Conservation (phyloP, 1,140 invertebrate species). For the Pachypsylla venusta region DNA sequence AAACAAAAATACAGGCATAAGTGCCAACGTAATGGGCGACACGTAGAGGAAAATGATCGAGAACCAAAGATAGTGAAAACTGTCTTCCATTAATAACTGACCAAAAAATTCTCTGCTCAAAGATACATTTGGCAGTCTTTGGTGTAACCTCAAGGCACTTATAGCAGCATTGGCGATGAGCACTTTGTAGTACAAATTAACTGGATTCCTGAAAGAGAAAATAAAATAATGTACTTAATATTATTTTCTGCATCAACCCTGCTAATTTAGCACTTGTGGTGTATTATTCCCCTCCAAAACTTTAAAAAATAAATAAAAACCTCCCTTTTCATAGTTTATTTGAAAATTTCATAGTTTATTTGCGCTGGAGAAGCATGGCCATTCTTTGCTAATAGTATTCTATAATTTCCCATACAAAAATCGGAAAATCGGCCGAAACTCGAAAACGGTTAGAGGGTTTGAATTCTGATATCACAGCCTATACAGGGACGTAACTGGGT, state of each 20-base stretch:
- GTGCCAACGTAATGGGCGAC: conserved; percentile 70
- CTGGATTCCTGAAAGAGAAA: conserved; percentile 48
- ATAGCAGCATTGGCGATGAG: conserved; percentile 82
- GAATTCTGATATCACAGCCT: no score
- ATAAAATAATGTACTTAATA: conserved; percentile 9
- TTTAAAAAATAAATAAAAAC: no score
- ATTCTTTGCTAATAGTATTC: no score
- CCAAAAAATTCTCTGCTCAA: conserved; percentile 66
- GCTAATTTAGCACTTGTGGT: no score
- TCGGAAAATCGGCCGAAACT: no score
- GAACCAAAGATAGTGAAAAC: conserved; percentile 90
- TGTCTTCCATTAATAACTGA: conserved; percentile 73
- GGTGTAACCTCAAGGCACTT: conserved; percentile 82
- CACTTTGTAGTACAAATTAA: conserved; percentile 78
- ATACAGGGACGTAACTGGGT: no score
- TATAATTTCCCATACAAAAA: no score
- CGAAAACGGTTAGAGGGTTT: no score
- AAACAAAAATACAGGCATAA: conserved; percentile 78
- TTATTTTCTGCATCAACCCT: background rate
- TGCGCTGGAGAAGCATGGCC: no score
- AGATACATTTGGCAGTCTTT: conserved; percentile 67
- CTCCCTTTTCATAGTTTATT: no score
- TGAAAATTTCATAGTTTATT: no score
- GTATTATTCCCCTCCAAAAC: no score
- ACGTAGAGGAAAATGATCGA: conserved; percentile 85